These are phyloP conservation scores for Sebastes steindachneri DNA, from an alignment of 2,797 vertebrate genomes.

Conservation along the genomic window DNA sequence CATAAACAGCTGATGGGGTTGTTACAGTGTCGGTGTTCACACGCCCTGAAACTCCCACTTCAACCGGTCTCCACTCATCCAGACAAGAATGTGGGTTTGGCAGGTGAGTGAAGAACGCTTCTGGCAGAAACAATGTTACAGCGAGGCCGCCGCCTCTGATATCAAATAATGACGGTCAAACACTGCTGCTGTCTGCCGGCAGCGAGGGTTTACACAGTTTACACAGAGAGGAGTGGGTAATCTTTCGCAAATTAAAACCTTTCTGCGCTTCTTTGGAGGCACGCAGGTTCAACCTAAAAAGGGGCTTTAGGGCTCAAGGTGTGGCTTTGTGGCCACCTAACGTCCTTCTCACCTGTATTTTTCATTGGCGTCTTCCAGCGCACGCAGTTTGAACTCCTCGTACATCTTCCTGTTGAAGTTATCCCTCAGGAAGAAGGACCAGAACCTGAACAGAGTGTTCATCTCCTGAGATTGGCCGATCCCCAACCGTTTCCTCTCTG, in stretches of 20 bases:
- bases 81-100: conserved; percentile 45
- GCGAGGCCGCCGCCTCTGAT: not conserved
- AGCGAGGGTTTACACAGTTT: not conserved
- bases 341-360: conserved; percentile 86
- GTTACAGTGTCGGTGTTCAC: not conserved
- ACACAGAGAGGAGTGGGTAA: not conserved
- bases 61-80: not conserved
- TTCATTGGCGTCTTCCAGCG: conserved; percentile 93
- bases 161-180: not conserved
- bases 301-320: not conserved
- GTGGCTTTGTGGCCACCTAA: not conserved
- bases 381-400: conserved; percentile 93
- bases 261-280: not conserved
- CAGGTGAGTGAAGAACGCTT: conserved; percentile 20
- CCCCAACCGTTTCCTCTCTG: conserved; percentile 94
- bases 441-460: conserved; percentile 98
- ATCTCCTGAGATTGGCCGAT: conserved; percentile 96
- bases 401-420: conserved; percentile 98
- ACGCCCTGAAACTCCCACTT: conserved; percentile 9
- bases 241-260: not conserved
- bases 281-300: too few species aligned
- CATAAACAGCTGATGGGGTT: not conserved
- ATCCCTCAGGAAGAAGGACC: conserved; percentile 97
- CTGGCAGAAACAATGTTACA: not conserved
- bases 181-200: not conserved